Evolutionary conservation across 2,888 invertebrate species (phyloP).

Genomic region (Cheilosia vernalis): DNA sequence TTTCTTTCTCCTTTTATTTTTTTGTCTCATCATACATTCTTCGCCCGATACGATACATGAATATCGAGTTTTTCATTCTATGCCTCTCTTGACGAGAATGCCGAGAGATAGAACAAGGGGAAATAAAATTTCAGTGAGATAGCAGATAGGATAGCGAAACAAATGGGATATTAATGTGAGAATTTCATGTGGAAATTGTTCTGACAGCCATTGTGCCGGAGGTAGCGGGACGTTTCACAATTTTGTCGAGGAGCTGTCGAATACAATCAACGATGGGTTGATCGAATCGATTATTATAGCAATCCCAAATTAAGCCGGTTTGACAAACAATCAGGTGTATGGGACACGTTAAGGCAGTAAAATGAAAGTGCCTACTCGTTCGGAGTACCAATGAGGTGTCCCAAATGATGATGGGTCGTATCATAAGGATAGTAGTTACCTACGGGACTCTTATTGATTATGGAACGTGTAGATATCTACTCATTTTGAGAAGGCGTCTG

Average conservation of each 20-base stretch:
- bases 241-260: not conserved
- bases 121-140: constrained; percentile 41
- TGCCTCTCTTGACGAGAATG: constrained; percentile 7
- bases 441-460: not conserved
- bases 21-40: constrained; percentile 19
- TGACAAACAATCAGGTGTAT: not conserved
- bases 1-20: not conserved
- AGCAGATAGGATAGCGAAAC: not conserved
- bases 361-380: not conserved
- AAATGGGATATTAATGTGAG: constrained; percentile 45
- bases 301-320: not conserved
- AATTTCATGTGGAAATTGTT: constrained; percentile 31
- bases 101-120: not conserved
- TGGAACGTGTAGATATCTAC: too few relatives aligned
- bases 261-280: not conserved
- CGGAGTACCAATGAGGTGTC: not conserved
- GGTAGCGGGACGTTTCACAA: not conserved
- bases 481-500: too few relatives aligned
- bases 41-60: constrained; percentile 32
- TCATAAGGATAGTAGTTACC: not conserved
- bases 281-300: not conserved
- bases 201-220: not conserved
- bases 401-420: not conserved
- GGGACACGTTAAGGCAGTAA: not conserved
- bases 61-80: constrained; percentile 30